These are phyloP conservation scores for Tachysurus fulvidraco DNA, from an alignment of 2,113 vertebrate genomes.

Conservation along the genomic window DNA sequence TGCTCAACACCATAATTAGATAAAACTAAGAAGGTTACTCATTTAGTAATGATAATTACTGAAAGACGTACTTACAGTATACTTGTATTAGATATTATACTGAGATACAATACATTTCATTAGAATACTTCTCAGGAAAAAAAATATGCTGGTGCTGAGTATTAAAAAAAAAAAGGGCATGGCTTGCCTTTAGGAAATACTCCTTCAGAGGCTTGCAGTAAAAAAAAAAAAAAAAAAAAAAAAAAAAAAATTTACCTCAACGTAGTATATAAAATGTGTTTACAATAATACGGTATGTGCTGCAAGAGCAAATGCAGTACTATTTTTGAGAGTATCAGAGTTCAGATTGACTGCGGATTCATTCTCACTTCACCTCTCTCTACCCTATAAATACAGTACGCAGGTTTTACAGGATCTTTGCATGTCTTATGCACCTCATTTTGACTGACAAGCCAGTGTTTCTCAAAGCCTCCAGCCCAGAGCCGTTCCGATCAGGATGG, in stretches of 20 bases:
- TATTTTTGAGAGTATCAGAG: slow-evolving; percentile 8
- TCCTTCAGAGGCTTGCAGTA: not conserved
- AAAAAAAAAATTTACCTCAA: too few species aligned
- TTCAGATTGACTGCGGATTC: not conserved
- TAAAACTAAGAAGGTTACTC: not conserved
- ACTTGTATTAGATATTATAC: not conserved
- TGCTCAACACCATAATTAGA: not conserved
- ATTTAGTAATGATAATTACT: not conserved
- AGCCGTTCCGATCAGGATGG: not conserved
- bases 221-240: too few species aligned
- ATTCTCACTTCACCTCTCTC: slow-evolving; percentile 12
- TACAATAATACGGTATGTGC: not conserved
- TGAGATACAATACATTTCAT: not conserved
- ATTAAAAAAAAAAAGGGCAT: not conserved
- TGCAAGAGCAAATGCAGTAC: not conserved
- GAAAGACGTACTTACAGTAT: not conserved
- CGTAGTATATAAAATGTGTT: not conserved
- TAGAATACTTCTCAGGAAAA: not conserved
- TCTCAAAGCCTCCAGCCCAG: not conserved
- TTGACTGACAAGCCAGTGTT: not conserved
- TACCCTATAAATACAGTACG: not conserved
- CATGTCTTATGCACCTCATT: not conserved
- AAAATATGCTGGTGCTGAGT: not conserved
- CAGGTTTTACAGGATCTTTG: not conserved
- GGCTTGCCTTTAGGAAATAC: not conserved